These are phyloP conservation scores for Melanotaenia parkinsoni DNA, from an alignment of 2,797 vertebrate species.

Conservation along the genomic window DNA sequence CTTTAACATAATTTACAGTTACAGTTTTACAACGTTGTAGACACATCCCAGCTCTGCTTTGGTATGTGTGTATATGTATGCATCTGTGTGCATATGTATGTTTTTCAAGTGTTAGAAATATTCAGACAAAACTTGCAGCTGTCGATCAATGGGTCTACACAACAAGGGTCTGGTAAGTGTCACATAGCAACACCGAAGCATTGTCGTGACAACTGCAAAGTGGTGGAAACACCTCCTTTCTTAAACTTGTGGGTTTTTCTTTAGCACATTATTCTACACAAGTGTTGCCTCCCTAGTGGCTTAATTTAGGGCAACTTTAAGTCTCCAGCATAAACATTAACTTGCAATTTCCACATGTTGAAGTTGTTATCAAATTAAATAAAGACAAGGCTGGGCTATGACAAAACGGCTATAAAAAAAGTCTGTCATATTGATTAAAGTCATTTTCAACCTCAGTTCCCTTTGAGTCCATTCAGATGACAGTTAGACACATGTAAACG, in stretches of 20 bases:
- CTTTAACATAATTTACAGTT: background rate
- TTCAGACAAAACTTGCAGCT: conserved; percentile 40
- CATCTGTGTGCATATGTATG: conserved; percentile 10
- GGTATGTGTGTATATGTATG: background rate
- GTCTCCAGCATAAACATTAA: conserved; percentile 53
- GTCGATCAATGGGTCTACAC: conserved; percentile 46
- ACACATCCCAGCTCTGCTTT: conserved; percentile 11
- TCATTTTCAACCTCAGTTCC: conserved; percentile 11
- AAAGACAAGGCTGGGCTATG: conserved; percentile 9
- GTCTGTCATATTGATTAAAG: background rate
- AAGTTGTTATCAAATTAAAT: conserved; percentile 48
- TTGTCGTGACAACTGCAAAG: conserved; percentile 42
- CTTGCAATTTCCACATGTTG: conserved; percentile 49
- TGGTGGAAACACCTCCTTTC: conserved; percentile 60
- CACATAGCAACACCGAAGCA: conserved; percentile 42
- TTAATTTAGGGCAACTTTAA: conserved; percentile 26
- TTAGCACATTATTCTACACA: conserved; percentile 47
- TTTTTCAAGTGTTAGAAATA: conserved; percentile 61
- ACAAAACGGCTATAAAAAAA: conserved; percentile 23
- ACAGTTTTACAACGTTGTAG: conserved; percentile 28
- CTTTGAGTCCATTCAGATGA: conserved; percentile 5
- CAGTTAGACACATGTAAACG: conserved; percentile 22
- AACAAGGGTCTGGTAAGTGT: conserved; percentile 61
- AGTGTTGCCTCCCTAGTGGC: conserved; percentile 46
- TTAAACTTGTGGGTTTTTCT: conserved; percentile 48